Evolutionary conservation across 1,140 invertebrate genomes (phyloP).

Genomic region (Bacillus rossius): DNA sequence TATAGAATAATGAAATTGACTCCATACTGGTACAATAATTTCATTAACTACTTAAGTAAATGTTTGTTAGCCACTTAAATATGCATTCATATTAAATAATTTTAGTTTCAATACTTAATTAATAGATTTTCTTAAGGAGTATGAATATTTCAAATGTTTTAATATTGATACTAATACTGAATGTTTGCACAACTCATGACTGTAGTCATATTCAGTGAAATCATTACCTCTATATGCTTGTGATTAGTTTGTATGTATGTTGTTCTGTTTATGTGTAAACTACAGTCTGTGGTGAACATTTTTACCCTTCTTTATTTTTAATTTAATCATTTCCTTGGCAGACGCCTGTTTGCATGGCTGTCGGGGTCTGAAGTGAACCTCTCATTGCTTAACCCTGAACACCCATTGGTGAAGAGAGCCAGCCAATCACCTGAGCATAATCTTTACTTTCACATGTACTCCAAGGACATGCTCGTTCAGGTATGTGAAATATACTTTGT

Average conservation of each 20-base stretch:
- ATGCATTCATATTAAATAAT: no score
- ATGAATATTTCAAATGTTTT: no score
- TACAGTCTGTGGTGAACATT: background rate
- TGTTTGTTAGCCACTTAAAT: no score
- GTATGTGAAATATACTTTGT: constrained; percentile 16
- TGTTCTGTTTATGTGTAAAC: background rate
- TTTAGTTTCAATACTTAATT: no score
- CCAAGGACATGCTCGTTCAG: constrained; percentile 60
- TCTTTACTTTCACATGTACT: constrained; percentile 69
- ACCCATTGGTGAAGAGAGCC: constrained; percentile 38
- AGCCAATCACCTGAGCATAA: constrained; percentile 35
- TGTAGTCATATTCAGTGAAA: no score
- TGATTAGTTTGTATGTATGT: background rate
- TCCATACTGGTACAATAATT: no score
- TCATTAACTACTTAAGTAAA: no score
- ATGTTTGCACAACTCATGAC: no score
- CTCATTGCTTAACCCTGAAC: constrained; percentile 47
- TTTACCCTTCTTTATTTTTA: background rate
- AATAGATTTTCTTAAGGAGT: no score
- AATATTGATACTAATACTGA: no score
- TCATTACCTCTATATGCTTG: background rate
- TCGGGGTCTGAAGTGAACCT: constrained; percentile 64
- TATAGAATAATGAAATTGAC: no score
- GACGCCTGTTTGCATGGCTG: constrained; percentile 79
- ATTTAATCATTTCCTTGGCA: constrained; percentile 26